These are phyloP conservation scores for Pyrrhosoma nymphula DNA, from an alignment of 2,888 invertebrate genomes.

Conservation along the genomic window DNA sequence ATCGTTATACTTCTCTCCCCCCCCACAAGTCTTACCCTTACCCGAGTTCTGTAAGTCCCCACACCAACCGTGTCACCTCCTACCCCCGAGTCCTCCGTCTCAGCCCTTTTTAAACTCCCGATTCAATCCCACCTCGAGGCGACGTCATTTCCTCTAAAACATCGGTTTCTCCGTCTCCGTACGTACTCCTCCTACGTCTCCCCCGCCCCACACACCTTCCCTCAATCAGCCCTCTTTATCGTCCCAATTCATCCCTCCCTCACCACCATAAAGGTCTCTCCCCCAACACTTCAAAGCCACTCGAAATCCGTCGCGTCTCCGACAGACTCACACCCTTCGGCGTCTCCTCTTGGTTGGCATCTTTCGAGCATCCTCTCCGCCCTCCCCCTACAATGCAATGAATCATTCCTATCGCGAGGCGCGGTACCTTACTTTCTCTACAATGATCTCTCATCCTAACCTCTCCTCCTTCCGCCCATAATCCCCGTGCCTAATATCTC, in stretches of 20 bases:
- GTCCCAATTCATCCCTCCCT: conserved; percentile 17
- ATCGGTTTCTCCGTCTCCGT: conserved; percentile 8
- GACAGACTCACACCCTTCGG: not conserved
- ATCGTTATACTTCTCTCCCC: not conserved
- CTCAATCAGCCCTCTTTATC: conserved; percentile 6
- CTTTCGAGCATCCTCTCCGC: not conserved
- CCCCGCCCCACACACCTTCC: not conserved
- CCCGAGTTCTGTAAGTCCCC: not conserved
- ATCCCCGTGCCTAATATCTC: not conserved
- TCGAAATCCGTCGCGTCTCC: conserved; percentile 26
- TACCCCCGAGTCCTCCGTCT: too few relatives aligned
- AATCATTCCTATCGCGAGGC: not conserved
- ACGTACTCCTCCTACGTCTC: not conserved
- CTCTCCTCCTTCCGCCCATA: not conserved
- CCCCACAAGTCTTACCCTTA: not conserved
- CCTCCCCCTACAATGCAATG: not conserved
- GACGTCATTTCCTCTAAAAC: conserved; percentile 43
- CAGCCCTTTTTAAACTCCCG: not conserved
- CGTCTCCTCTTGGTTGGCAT: not conserved
- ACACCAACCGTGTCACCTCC: not conserved
- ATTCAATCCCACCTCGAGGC: conserved; percentile 48
- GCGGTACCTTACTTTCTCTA: not conserved
- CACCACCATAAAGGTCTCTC: not conserved
- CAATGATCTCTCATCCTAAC: not conserved
- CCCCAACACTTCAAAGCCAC: conserved; percentile 23